Conservation (phyloP, 2,888 invertebrate species). For the Eristalis pertinax region DNA sequence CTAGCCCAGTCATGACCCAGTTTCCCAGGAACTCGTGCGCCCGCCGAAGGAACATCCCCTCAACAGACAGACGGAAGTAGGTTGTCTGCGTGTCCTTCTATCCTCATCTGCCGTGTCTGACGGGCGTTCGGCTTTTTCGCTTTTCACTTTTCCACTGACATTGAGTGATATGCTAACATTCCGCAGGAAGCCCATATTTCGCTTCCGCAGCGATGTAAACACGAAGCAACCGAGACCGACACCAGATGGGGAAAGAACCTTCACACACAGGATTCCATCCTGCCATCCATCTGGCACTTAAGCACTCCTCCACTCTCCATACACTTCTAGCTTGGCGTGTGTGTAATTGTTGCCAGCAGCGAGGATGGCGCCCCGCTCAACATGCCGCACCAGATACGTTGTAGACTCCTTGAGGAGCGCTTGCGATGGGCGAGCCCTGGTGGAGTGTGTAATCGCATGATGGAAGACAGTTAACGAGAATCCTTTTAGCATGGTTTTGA, state of each 20-base stretch:
- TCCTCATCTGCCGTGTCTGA: constrained; percentile 13
- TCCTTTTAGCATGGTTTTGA: constrained; percentile 68
- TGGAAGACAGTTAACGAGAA: constrained; percentile 71
- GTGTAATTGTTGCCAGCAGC: constrained; percentile 60
- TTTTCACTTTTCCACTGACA: constrained; percentile 61
- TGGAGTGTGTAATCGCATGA: constrained; percentile 68
- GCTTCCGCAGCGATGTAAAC: constrained; percentile 44
- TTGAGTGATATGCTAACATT: constrained; percentile 67
- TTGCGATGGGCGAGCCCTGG: constrained; percentile 2
- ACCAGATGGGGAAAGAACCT: constrained; percentile 17
- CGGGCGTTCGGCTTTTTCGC: constrained; percentile 55
- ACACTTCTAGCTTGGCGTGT: constrained; percentile 56
- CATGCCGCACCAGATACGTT: constrained; percentile 22
- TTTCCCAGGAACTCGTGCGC: background rate
- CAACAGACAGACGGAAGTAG: constrained; percentile 17
- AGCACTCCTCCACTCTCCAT: constrained; percentile 43
- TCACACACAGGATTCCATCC: constrained; percentile 44
- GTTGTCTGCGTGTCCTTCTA: constrained; percentile 45
- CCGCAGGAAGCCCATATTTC: constrained; percentile 56
- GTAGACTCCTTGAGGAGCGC: constrained; percentile 42
- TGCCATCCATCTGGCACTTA: constrained; percentile 48
- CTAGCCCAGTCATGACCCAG: constrained; percentile 38
- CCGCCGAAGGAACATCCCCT: background rate
- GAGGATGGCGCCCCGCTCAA: constrained; percentile 24
- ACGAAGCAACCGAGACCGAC: constrained; percentile 19